Conservation (phyloP, 2,113 vertebrate genomes). For the Poicephalus gulielmi region DNA sequence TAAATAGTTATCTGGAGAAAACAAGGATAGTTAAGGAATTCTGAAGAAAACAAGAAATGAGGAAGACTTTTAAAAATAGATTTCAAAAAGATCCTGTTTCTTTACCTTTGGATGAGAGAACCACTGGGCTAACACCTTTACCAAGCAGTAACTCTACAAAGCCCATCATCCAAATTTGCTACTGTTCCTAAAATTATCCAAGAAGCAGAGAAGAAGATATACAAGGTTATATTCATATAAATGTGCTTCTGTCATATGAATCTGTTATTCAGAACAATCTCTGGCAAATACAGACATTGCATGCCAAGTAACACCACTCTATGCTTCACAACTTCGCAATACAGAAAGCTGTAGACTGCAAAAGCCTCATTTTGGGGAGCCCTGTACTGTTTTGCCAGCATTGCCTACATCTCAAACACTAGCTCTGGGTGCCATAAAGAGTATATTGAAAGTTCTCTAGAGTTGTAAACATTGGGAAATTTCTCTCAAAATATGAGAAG, state of each 20-base stretch:
- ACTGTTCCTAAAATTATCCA: not conserved
- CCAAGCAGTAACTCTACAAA: not conserved
- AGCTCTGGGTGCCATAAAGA: not conserved
- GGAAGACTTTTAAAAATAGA: not conserved
- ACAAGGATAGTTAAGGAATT: constrained; percentile 24
- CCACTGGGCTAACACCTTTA: not conserved
- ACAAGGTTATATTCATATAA: not conserved
- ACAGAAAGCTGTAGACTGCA: not conserved
- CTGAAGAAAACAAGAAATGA: not conserved
- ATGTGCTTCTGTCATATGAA: not conserved
- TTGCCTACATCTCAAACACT: not conserved
- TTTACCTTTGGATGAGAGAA: not conserved
- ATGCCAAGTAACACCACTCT: not conserved
- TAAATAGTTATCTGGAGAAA: constrained; percentile 67
- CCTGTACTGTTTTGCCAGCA: not conserved
- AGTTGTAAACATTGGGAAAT: not conserved
- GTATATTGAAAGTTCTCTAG: not conserved
- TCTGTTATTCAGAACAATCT: not conserved
- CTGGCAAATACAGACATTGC: not conserved
- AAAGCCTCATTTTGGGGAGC: rapidly evolving
- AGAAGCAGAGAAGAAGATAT: not conserved
- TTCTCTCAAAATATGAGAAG: not conserved
- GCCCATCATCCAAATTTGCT: not conserved
- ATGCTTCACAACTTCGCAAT: rapidly evolving
- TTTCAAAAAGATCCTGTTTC: not conserved